These are phyloP conservation scores for Drosophila subsilvestris DNA, from an alignment of 2,888 invertebrate species.

Conservation along the genomic window DNA sequence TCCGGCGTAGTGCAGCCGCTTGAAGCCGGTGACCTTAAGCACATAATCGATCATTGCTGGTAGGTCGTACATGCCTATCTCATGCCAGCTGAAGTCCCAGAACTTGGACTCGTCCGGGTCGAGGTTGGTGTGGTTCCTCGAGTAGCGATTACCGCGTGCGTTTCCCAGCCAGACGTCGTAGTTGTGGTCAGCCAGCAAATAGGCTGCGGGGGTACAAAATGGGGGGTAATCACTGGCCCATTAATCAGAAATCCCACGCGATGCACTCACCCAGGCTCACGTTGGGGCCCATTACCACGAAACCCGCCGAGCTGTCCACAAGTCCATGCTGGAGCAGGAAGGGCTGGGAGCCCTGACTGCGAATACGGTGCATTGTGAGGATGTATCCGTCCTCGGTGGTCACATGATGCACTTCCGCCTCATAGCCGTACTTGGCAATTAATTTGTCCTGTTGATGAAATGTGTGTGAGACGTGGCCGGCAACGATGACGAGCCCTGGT, in stretches of 20 bases:
- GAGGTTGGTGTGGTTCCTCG: conserved; percentile 80
- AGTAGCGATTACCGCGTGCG: conserved; percentile 83
- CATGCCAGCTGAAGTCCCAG: conserved; percentile 92
- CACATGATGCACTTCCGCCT: conserved; percentile 87
- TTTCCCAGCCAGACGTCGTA: conserved; percentile 84
- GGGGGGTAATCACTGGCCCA: conserved; percentile 53
- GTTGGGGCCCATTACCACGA: conserved; percentile 89
- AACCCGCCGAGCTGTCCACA: conserved; percentile 89
- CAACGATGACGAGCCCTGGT: conserved; percentile 5
- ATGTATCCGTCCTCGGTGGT: conserved; percentile 92
- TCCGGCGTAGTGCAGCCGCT: conserved; percentile 86
- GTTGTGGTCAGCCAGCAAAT: conserved; percentile 85
- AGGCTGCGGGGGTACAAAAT: conserved; percentile 73
- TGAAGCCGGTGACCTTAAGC: conserved; percentile 84
- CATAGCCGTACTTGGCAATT: conserved; percentile 87
- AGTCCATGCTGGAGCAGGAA: conserved; percentile 90
- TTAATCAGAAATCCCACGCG: conserved; percentile 49
- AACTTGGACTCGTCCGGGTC: conserved; percentile 84
- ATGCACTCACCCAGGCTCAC: conserved; percentile 84
- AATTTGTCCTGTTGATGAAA: conserved; percentile 84
- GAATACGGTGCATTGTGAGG: conserved; percentile 90
- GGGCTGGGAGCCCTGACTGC: conserved; percentile 85
- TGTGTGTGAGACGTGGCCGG: conserved; percentile 10
- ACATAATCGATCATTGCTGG: conserved; percentile 92
- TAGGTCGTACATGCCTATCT: conserved; percentile 92